Evolutionary conservation across 2,797 vertebrate species (phyloP), one percentile per base, ranked within the genome.

Genomic region (Steatocranus sp.): DNA sequence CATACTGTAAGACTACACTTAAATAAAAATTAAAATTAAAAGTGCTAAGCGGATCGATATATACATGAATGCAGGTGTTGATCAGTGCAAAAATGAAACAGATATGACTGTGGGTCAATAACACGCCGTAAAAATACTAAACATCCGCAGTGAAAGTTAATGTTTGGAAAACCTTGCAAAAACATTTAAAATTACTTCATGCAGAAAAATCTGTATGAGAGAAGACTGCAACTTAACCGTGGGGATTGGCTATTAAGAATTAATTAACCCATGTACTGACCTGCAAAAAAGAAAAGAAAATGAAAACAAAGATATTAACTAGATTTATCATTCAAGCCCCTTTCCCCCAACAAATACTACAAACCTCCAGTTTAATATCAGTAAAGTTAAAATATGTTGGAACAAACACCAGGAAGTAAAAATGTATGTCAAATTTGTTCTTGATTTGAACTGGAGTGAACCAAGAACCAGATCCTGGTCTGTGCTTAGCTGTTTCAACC

Each of bases 151-250:
- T 56, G 25, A 2, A 17, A 8, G 43, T 9, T 49, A 23, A 25
- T 5, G 9, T 70, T 3, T 11, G 20, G 20, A 68, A 43, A 68
- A 68, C 25, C 14, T 23, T 17, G 14, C 23, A 43, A 46, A 70
- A 70, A 25, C 15, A 25, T 68, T 68, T 25, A 17, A 43, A 25
- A 3, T 11, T 3, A 15, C 36, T 68, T 68, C 3, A 17, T 25
- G 63, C 38, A 68, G 5, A 25, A 43, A 43, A 68, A 23, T 25
- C 20, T 11, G 38, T 1, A 0, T 25, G 36, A 68, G 12, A 23
- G 12, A 41, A 6, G 5, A 43, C 38, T 18, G 23, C 66, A 0
- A 11, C 5, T 15, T 15, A 1, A 0, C 36, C 25, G 8, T 11
- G 12, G 1, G 2, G 20, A 17, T 3, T 43, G 23, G 12, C 36